Percentiles rank a stretch among this genome's conserved stretches.
phyloP scores from a whole-genome alignment of 2,797 vertebrate species.

The Aeoliscus strigatus region DNA sequence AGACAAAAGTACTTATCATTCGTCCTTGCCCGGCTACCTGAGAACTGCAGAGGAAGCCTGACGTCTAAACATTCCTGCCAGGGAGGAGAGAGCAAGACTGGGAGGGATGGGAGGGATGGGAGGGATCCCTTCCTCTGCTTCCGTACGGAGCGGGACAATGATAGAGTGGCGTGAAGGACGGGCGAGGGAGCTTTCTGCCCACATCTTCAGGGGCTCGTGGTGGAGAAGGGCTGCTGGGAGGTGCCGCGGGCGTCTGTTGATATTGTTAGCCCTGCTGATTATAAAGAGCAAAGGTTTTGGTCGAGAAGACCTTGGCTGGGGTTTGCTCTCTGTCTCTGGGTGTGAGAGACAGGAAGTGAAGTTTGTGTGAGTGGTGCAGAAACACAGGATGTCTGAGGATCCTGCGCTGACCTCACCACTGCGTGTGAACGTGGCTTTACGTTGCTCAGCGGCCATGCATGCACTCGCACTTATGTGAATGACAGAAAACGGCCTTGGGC shows the following conservation, averaged over 20 bases:
- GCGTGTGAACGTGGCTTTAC: conserved; percentile 7
- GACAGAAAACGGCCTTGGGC: conserved; percentile 32
- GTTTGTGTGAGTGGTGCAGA: conserved; percentile 27
- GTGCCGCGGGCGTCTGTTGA: conserved; percentile 20
- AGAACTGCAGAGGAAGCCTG: conserved; percentile 46
- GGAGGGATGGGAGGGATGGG: conserved; percentile 57
- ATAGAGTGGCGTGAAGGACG: conserved; percentile 49
- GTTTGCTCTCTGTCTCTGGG: conserved; percentile 21
- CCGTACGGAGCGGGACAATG: conserved; percentile 55
- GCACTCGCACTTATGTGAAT: conserved; percentile 5
- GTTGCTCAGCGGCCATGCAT: background rate
- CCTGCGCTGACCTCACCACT: conserved; percentile 38
- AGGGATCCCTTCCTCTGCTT: conserved; percentile 57
- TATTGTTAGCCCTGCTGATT: conserved; percentile 50
- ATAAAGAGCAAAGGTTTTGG: conserved; percentile 32
- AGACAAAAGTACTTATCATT: conserved; percentile 16
- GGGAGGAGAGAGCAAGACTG: conserved; percentile 37
- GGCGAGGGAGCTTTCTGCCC: conserved; percentile 25
- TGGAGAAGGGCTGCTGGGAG: conserved; percentile 9
- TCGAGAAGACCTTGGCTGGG: conserved; percentile 40
- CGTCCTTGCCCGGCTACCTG: conserved; percentile 36
- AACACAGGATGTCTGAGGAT: conserved; percentile 57
- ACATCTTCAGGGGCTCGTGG: conserved; percentile 26
- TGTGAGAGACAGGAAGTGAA: conserved; percentile 56
- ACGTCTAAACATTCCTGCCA: conserved; percentile 53